phyloP scores from a whole-genome alignment of 2,888 invertebrate species.

The Athalia cordata region DNA sequence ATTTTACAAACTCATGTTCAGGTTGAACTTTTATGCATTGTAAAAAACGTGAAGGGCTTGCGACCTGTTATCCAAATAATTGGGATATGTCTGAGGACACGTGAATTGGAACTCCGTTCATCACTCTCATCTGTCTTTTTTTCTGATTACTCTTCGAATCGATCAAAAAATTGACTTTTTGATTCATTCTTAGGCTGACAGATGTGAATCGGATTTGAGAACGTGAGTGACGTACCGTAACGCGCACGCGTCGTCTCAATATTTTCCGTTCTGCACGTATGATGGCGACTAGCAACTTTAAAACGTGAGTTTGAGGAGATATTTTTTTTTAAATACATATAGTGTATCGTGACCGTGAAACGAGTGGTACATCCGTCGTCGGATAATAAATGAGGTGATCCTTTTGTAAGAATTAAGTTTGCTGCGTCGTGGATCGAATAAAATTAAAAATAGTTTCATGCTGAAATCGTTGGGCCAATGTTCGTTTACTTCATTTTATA shows the following conservation, averaged over 20 bases:
- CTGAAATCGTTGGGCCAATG: slow-evolving; percentile 30
- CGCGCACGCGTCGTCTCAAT: slow-evolving; percentile 63
- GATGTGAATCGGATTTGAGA: neutral
- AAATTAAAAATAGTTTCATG: slow-evolving; percentile 25
- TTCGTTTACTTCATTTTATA: slow-evolving; percentile 21
- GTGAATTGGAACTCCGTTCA: too few relatives aligned
- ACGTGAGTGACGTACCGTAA: slow-evolving; percentile 54
- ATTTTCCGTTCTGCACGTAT: slow-evolving; percentile 53
- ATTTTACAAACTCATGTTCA: too few relatives aligned
- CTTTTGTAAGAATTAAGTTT: too few relatives aligned
- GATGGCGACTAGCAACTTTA: slow-evolving; percentile 72
- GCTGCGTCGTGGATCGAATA: neutral
- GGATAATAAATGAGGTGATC: slow-evolving; percentile 17
- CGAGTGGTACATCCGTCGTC: slow-evolving; percentile 49
- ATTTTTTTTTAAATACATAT: slow-evolving; percentile 57
- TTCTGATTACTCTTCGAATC: too few relatives aligned
- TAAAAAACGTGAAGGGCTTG: too few relatives aligned
- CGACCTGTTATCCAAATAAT: too few relatives aligned
- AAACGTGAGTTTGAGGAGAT: slow-evolving; percentile 69
- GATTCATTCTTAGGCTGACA: too few relatives aligned
- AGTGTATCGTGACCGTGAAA: slow-evolving; percentile 51
- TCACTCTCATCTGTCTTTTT: too few relatives aligned
- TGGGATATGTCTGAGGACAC: too few relatives aligned
- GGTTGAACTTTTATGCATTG: too few relatives aligned
- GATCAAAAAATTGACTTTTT: too few relatives aligned